Conservation (phyloP, 2,113 vertebrate genomes). For the Eublepharis macularius region DNA sequence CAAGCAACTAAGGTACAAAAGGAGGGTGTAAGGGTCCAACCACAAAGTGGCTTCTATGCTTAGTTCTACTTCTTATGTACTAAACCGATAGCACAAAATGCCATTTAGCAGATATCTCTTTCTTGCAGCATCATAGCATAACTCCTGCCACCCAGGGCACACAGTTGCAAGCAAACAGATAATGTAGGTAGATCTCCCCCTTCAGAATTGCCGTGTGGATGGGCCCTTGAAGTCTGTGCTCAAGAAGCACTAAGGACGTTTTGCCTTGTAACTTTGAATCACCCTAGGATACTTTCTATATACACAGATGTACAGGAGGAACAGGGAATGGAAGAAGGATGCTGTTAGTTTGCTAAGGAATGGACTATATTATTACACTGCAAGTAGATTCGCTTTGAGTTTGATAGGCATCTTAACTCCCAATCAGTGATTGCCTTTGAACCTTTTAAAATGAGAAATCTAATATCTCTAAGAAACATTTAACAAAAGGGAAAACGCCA, state of each 20-base stretch:
- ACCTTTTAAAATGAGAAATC: not conserved
- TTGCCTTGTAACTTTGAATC: not conserved
- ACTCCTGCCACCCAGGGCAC: not conserved
- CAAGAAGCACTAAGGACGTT: not conserved
- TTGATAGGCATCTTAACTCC: not conserved
- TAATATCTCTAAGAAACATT: not conserved
- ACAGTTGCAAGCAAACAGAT: not conserved
- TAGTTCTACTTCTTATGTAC: not conserved
- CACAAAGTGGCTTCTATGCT: not conserved
- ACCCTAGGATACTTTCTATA: not conserved
- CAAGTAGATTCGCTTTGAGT: too few species aligned
- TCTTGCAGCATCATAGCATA: not conserved
- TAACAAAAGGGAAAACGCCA: not conserved
- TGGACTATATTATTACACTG: not conserved
- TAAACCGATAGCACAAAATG: not conserved
- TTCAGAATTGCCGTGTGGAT: not conserved
- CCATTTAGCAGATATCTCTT: not conserved
- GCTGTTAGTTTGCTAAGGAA: not conserved
- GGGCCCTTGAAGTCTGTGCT: not conserved
- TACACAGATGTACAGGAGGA: not conserved
- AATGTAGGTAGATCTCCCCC: not conserved
- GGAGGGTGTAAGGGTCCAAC: not conserved
- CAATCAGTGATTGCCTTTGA: not conserved
- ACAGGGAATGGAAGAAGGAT: not conserved
- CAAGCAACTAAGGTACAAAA: not conserved